Evolutionary conservation across 2,113 vertebrate species (phyloP), one percentile per base, ranked within the genome.

Genomic region (Pelodiscus sinensis): DNA sequence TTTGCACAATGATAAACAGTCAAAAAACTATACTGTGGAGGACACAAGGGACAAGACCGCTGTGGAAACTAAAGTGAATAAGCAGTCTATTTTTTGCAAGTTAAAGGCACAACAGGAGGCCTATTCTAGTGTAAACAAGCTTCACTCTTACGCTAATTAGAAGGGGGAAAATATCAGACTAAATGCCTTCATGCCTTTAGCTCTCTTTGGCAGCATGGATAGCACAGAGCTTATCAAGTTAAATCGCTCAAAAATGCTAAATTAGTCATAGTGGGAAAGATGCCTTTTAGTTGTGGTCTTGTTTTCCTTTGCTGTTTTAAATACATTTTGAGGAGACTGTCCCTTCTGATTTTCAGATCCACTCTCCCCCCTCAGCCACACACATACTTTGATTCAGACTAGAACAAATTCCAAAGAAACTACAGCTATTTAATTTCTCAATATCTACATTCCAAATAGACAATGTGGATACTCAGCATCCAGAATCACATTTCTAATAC

Each of bases 81-180:
- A 88, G 54, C 6, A 86, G 25, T 31, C 44, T 82, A n/a, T 87
- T 84, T 94, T 94, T 91, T 86, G 31, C 35, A 54, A 90, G 50
- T 82, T 93, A 81, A 94, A 93, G 62, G 29, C 95, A 38, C 35
- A 93, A 79, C 29, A 89, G 44, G 57, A 96, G 8, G 80, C 56
- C 19, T 84, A 57, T 55, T 77, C 55, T 31, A 85, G 38, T 31
- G 29, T 78, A 35, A 92, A 84, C n/a, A 56, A 86, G 3, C n/a
- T 65, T 54, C 27, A 21, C 35, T n/a, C 90, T 79, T 89, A 84
- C 58, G 81, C 94, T 86, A 88, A 86, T 78, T 94, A 71, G 24
- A 86, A 79, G 27, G 55, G 81, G 95, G 93, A 92, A 81, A 95
- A 94, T 90, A 54, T 75, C 44, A 93, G 84, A 94, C 91, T 68